Percentiles rank a stretch among this genome's conserved stretches.
phyloP scores from a whole-genome alignment of 2,113 vertebrate species.

The Pelecanoides urinatrix region DNA sequence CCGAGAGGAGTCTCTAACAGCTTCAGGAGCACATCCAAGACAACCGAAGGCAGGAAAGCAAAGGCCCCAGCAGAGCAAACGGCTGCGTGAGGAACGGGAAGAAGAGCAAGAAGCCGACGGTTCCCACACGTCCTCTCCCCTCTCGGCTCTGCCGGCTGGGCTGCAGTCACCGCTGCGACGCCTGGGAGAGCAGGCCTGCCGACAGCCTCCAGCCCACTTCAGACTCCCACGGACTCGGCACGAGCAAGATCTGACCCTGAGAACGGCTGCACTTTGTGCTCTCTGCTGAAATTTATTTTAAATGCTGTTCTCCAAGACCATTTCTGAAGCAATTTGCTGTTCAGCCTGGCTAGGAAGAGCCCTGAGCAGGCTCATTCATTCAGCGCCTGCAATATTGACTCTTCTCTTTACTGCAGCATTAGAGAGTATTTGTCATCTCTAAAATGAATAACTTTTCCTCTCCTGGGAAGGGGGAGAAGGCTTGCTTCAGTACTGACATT shows the following conservation, averaged over 20 bases:
- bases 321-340: slow-evolving; percentile 30
- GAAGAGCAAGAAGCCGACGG: neutral
- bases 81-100: neutral
- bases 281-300: slow-evolving; percentile 14
- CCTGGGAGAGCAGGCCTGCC: neutral
- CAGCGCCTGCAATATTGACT: slow-evolving; percentile 38
- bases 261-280: neutral
- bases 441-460: slow-evolving; percentile 50
- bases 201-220: accelerated
- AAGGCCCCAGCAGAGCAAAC: neutral
- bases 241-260: neutral
- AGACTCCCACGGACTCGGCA: accelerated
- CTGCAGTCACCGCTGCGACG: accelerated
- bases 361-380: slow-evolving; percentile 22
- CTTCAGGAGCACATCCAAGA: neutral
- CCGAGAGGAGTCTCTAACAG: accelerated
- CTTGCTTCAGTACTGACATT: neutral
- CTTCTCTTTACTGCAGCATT: slow-evolving; percentile 44
- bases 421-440: slow-evolving; percentile 55
- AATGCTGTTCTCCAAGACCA: neutral
- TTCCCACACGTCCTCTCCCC: neutral
- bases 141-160: accelerated
- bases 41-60: neutral
- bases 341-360: slow-evolving; percentile 35
- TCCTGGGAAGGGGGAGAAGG: slow-evolving; percentile 17